Base-by-base conservation (phyloP, 2,113 vertebrate genomes). In the Oenanthe oenanthe region DNA sequence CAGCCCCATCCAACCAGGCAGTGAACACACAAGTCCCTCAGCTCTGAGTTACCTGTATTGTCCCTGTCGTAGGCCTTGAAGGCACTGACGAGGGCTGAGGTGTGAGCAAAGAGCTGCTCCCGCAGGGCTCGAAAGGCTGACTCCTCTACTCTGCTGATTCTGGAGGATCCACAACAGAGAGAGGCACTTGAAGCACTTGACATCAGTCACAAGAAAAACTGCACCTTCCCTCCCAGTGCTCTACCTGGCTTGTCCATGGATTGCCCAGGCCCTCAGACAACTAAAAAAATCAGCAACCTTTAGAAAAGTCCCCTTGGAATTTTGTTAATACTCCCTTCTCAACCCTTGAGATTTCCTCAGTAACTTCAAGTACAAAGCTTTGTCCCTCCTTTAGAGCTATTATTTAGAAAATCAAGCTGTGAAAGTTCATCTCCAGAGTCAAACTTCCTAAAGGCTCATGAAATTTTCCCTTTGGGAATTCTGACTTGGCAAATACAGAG, bases 71-170 rank as follows among this genome's bases (percentile, higher is more conserved):
- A 97, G 51, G 81, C 86, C 87, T 96, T 97, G 95, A 98, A 98
- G 2, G 97, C 94, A 2, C 47, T 62, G 10, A 97, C 97, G 80
- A 98, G 98, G 28, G 95, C 96, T 5, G 98, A 98, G 28, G 97
- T 98, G 93, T 98, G 98, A 87, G 97, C 98, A 82, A 98, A 98
- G 14, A 98, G 75, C 62, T 97, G 97, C 45, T 98, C 97, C 67
- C 96, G 80, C 71, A 98, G 80, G 18, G 98, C 97, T 92, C 96
- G 96, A 42, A 98, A 97, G 34, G 98, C 98, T 4, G 98, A 98
- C 68, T 97, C 97, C 71, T 98, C 98, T 25, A 98, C 98, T 89
- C 97, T 97, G 97, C 98, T 98, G 86, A 98, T 97, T 93, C 98
- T 98, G 85, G 32, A 71, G 63, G 20, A 53, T 28, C 54, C 65